Evolutionary conservation across 2,113 vertebrate genomes (phyloP).

Genomic region (Turdus rufiventris): DNA sequence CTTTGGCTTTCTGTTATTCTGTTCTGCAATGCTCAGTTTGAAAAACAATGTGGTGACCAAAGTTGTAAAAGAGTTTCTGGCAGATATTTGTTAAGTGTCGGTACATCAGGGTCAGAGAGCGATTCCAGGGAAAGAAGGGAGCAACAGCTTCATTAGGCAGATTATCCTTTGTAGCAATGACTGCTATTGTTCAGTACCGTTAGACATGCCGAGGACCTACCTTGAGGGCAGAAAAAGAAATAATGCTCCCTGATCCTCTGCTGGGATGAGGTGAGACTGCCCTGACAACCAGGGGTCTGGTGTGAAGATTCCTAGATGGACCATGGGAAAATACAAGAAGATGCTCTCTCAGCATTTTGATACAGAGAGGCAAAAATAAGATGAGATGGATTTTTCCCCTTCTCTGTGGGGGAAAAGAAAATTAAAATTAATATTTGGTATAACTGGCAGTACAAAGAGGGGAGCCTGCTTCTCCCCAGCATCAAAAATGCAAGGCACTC

Average conservation of each 20-base stretch:
- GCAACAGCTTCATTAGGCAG: not conserved
- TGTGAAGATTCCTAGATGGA: not conserved
- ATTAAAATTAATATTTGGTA: not conserved
- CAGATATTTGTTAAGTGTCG: not conserved
- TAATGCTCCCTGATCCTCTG: not conserved
- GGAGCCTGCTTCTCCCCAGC: not conserved
- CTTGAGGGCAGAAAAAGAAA: not conserved
- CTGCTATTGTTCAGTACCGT: not conserved
- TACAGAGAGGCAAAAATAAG: not conserved
- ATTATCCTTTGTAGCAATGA: not conserved
- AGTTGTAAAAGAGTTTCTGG: slow-evolving; percentile 8
- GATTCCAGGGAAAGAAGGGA: not conserved
- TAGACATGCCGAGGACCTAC: not conserved
- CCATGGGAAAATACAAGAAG: not conserved
- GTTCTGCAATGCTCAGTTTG: not conserved
- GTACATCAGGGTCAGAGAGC: not conserved
- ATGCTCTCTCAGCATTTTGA: not conserved
- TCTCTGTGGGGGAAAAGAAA: not conserved
- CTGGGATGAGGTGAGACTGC: not conserved
- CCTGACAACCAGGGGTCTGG: not conserved
- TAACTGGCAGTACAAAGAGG: not conserved
- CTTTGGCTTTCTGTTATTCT: not conserved
- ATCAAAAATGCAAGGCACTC: not conserved
- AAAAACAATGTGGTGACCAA: not conserved
- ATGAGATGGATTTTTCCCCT: too few relatives aligned